These are phyloP conservation scores for Limenitis camilla DNA, from an alignment of 2,888 invertebrate species.

Conservation along the genomic window DNA sequence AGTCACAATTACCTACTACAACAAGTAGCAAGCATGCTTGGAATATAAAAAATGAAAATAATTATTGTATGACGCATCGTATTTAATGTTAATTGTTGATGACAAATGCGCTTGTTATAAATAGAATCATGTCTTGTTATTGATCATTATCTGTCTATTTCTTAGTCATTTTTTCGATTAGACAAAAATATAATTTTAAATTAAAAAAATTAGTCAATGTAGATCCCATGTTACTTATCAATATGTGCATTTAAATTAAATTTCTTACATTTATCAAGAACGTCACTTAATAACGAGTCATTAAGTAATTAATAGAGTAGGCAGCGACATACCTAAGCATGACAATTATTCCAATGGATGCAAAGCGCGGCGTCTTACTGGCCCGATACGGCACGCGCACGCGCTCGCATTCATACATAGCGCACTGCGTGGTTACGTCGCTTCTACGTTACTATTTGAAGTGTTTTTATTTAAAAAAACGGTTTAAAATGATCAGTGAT, in stretches of 20 bases:
- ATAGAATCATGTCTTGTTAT: too few relatives aligned
- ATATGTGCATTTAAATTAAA: too few relatives aligned
- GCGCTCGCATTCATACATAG: constrained; percentile 21
- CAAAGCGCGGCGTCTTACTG: constrained; percentile 13
- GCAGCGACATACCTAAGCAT: neutral
- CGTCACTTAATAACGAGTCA: neutral
- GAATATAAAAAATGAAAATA: neutral
- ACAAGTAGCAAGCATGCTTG: neutral
- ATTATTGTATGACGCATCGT: neutral
- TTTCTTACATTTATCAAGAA: neutral
- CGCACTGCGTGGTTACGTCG: constrained; percentile 10
- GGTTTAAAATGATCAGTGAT: neutral
- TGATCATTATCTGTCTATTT: too few relatives aligned
- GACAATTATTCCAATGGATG: constrained; percentile 11
- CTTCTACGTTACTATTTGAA: constrained; percentile 7
- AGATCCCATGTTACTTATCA: too few relatives aligned
- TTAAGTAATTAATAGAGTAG: constrained; percentile 4
- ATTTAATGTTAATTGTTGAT: neutral
- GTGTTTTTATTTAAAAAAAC: constrained; percentile 3
- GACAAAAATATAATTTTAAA: too few relatives aligned
- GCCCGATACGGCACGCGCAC: constrained; percentile 26
- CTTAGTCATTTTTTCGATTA: too few relatives aligned
- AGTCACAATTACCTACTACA: neutral
- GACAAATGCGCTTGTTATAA: constrained; percentile 3
- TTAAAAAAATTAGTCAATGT: too few relatives aligned